Evolutionary conservation across 2,113 vertebrate genomes (phyloP), one percentile per base, ranked within the genome.

Genomic region (Myotis yumanensis): DNA sequence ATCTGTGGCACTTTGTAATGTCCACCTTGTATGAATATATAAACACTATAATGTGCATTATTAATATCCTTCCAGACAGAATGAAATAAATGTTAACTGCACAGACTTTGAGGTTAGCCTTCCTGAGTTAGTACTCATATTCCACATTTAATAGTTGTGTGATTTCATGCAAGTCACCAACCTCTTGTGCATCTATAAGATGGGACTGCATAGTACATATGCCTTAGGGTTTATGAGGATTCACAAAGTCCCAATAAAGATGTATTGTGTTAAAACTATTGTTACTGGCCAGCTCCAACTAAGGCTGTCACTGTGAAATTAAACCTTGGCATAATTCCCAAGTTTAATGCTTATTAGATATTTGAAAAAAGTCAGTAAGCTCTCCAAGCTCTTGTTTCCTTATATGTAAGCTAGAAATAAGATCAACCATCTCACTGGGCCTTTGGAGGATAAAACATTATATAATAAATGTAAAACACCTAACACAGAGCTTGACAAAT

Each of bases 401-500:
- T 90, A 71, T n/a, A 93, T 92, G 48, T 69, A 93, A 95, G 86
- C 71, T 73, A 94, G 83, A 95, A 95, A 94, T 86, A 89, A 96
- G 94, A 88, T 89, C 69, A 96, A 95, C 91, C 93, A 89, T 92
- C 64, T 88, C 51, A 48, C 62, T 93, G 69, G 96, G 94, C 86
- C 69, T 93, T 95, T 86, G 57, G 95, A 96, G 96, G 91, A 96
- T 94, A 95, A 96, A 92, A 92, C 54, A 96, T 97, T 97, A 97
- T 86, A 35, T 97, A 97, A 97, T 75, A 92, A 88, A 97, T 97
- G 95, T 88, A 97, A 96, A 97, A 97, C 96, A 95, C 91, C 86
- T 86, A 96, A 95, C 96, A 76, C 46, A 23, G 93, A 94, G 93
- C 95, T 94, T 97, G 97, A 95, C 93, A 95, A 96, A 96, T 79